phyloP scores from a whole-genome alignment of 1,140 invertebrate species.

The Bombus superbus region DNA sequence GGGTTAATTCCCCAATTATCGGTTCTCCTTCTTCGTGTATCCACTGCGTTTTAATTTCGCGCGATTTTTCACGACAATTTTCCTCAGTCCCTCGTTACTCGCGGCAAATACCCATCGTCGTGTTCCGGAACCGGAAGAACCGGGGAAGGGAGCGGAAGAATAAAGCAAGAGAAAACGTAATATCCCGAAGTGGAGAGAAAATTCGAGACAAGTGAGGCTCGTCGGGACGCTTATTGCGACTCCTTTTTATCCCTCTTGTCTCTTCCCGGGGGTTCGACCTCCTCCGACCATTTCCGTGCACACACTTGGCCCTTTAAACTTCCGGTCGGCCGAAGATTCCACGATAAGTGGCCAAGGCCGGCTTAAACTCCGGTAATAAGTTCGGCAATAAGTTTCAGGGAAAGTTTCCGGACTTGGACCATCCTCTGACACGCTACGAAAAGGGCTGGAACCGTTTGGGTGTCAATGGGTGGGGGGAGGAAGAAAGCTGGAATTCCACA shows the following conservation, averaged over 20 bases:
- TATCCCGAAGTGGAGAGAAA: slow-evolving; percentile 53
- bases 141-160: not conserved
- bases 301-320: slow-evolving; percentile 71
- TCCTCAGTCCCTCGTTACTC: not conserved
- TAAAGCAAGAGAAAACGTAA: slow-evolving; percentile 52
- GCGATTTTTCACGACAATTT: not conserved
- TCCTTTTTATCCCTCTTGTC: slow-evolving; percentile 22
- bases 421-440: not conserved
- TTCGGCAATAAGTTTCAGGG: slow-evolving; percentile 72
- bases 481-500: slow-evolving; percentile 31
- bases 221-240: slow-evolving; percentile 50
- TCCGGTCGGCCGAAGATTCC: slow-evolving; percentile 70
- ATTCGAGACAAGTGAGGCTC: slow-evolving; percentile 54
- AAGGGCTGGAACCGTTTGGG: not conserved
- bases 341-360: slow-evolving; percentile 70
- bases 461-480: not conserved
- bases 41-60: not conserved
- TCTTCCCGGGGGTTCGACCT: slow-evolving; percentile 1
- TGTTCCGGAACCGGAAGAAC: no score
- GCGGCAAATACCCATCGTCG: not conserved
- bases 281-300: slow-evolving; percentile 27
- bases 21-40: not conserved
- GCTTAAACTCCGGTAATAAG: slow-evolving; percentile 76
- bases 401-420: slow-evolving; percentile 67
- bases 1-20: not conserved